phyloP scores from a whole-genome alignment of 2,797 vertebrate genomes.

The Sebastes oblongus region DNA sequence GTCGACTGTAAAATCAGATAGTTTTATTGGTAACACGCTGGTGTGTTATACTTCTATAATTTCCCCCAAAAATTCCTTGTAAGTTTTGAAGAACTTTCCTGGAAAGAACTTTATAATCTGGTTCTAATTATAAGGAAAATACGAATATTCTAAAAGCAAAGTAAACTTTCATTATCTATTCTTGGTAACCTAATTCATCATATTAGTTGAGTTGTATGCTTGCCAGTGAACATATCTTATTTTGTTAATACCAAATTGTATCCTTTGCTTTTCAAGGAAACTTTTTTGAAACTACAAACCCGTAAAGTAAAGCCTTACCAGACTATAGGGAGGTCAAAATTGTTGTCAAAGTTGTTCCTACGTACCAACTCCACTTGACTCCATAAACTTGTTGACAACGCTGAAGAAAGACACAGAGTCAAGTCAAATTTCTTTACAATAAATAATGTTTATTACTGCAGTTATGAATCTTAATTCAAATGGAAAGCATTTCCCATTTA shows the following conservation, averaged over 20 bases:
- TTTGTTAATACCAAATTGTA: background rate
- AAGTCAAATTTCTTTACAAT: conserved; percentile 51
- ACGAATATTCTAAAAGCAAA: background rate
- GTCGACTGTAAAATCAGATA: background rate
- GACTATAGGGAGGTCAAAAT: background rate
- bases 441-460: conserved; percentile 73
- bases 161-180: background rate
- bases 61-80: background rate
- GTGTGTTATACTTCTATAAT: background rate
- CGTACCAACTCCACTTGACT: background rate
- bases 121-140: background rate
- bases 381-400: background rate
- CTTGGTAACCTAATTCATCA: background rate
- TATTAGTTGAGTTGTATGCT: background rate
- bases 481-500: conserved; percentile 54
- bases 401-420: background rate
- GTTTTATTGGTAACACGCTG: background rate
- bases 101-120: rapidly evolving
- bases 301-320: background rate
- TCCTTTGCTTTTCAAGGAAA: background rate
- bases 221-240: rapidly evolving
- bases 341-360: background rate
- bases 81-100: background rate
- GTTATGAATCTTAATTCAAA: conserved; percentile 54
- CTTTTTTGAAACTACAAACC: background rate